A percentile compares a stretch with the other conserved stretches of the same genome.
These are phyloP conservation scores for Heliconius erato DNA, from an alignment of 2,888 invertebrate genomes.

Conservation along the genomic window DNA sequence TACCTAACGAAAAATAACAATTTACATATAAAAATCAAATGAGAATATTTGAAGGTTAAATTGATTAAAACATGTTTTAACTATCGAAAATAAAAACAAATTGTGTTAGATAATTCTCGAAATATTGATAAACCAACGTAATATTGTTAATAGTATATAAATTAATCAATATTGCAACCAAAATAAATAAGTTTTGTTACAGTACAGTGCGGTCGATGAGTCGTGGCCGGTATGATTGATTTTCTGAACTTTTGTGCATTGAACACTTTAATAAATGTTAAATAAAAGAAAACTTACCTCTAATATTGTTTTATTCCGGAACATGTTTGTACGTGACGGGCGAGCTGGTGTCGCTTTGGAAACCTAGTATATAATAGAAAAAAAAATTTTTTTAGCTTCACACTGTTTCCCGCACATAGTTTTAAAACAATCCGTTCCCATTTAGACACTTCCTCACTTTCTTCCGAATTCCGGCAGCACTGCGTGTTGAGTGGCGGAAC, in stretches of 20 bases:
- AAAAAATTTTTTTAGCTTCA: background rate
- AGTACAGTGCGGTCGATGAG: background rate
- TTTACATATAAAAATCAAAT: background rate
- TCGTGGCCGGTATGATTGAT: no score
- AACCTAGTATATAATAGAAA: background rate
- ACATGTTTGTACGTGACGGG: background rate
- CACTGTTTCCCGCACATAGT: background rate
- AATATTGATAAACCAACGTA: background rate
- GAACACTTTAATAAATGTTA: no score
- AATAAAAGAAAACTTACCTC: background rate
- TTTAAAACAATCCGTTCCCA: no score
- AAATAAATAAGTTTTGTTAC: background rate
- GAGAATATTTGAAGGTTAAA: background rate
- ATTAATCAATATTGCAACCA: background rate
- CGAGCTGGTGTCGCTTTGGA: background rate
- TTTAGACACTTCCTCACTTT: no score
- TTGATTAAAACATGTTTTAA: background rate
- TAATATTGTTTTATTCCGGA: background rate
- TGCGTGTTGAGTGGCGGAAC: no score
- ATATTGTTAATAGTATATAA: background rate
- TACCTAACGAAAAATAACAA: background rate
- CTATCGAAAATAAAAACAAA: background rate
- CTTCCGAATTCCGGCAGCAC: no score
- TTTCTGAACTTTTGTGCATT: no score
- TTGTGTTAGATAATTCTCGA: background rate